A percentile compares a stretch with the other conserved stretches of the same genome.
These are phyloP conservation scores for Loxodonta africana DNA, from an alignment of 2,113 vertebrate genomes.

Conservation along the genomic window DNA sequence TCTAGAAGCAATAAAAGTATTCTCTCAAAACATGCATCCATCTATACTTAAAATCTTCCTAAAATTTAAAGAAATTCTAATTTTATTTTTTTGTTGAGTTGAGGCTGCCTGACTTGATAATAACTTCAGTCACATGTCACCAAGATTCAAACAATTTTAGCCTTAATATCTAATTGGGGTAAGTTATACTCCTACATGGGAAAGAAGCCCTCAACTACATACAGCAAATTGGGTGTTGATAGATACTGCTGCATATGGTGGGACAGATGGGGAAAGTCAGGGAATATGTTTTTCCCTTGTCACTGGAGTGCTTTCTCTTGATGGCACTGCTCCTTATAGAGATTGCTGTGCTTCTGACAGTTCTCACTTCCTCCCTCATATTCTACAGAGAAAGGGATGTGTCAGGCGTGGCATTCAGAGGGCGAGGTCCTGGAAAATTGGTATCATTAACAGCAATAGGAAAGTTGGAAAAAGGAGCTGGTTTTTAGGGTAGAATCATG, in stretches of 20 bases:
- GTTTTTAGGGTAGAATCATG: constrained; percentile 20
- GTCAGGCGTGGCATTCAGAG: background rate
- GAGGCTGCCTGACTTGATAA: background rate
- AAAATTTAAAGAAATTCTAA: background rate
- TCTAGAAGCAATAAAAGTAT: background rate
- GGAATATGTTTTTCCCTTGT: constrained; percentile 67
- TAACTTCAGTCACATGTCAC: constrained; percentile 34
- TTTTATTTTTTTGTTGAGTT: background rate
- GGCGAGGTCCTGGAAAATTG: background rate
- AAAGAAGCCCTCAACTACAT: constrained; percentile 68
- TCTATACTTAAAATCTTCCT: background rate
- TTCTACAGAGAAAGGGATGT: constrained; percentile 16
- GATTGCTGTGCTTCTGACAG: constrained; percentile 73
- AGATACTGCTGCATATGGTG: constrained; percentile 57
- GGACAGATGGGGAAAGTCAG: constrained; percentile 73
- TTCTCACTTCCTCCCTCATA: background rate
- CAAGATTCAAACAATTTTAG: constrained; percentile 59
- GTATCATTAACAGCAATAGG: background rate
- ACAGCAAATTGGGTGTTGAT: constrained; percentile 71
- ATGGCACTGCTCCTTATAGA: constrained; percentile 73
- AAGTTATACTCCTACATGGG: constrained; percentile 72
- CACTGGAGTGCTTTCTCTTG: constrained; percentile 70
- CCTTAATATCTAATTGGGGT: constrained; percentile 68
- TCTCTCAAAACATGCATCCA: background rate
- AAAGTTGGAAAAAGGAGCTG: background rate